Conservation (phyloP, 2,797 vertebrate genomes). For the Pampus argenteus region DNA sequence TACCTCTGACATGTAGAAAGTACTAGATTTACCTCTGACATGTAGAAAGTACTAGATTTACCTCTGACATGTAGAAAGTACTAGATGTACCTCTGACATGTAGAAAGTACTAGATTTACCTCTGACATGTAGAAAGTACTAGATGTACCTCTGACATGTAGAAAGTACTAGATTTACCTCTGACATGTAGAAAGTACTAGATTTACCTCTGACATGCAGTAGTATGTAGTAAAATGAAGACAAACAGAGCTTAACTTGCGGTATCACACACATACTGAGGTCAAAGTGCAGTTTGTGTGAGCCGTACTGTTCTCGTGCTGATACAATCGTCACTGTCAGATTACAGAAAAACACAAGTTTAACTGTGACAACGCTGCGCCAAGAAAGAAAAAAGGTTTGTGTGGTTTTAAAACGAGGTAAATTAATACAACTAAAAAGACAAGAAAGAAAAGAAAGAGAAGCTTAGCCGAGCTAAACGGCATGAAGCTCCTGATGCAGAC, state of each 20-base stretch:
- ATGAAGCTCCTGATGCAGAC: conserved; percentile 11
- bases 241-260: background rate
- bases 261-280: conserved; percentile 22
- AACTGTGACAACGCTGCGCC: background rate
- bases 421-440: no score
- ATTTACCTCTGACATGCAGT: no score
- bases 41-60: background rate
- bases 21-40: no score
- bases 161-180: background rate
- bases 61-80: no score
- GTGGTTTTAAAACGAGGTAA: no score
- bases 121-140: no score
- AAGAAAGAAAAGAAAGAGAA: conserved; percentile 12
- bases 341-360: conserved; percentile 21
- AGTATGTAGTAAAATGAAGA: no score
- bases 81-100: no score
- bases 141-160: no score
- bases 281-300: conserved; percentile 12
- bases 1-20: background rate
- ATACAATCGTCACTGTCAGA: conserved; percentile 24
- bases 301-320: background rate
- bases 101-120: background rate
- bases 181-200: background rate
- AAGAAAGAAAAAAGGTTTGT: background rate
- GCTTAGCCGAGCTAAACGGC: conserved; percentile 36